These are phyloP conservation scores for Benthosema pterotum DNA, from an alignment of 2,797 vertebrate genomes.

Conservation along the genomic window DNA sequence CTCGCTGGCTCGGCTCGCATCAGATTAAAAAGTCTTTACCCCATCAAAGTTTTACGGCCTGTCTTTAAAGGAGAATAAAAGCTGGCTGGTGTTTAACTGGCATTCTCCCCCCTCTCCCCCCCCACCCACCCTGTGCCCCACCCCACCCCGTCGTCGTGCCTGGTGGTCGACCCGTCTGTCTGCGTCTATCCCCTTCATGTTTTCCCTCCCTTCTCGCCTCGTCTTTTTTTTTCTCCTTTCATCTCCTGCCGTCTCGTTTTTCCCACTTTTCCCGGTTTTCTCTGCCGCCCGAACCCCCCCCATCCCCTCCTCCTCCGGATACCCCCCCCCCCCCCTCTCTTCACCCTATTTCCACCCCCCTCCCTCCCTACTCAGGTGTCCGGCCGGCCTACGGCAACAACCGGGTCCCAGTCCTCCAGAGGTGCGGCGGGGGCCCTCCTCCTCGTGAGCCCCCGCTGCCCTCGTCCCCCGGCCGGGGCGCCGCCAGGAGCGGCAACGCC, in stretches of 20 bases:
- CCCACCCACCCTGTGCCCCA: conserved; percentile 26
- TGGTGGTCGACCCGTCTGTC: conserved; percentile 31
- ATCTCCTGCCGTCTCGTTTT: conserved; percentile 27
- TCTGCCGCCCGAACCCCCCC: no score
- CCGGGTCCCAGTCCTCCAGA: conserved; percentile 78
- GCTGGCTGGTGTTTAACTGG: conserved; percentile 74
- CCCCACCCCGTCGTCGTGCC: neutral
- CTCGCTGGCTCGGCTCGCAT: conserved; percentile 66
- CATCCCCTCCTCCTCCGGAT: no score
- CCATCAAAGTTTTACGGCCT: conserved; percentile 79
- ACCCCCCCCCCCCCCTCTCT: neutral
- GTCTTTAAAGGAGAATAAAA: conserved; percentile 79
- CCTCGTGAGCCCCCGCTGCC: conserved; percentile 57
- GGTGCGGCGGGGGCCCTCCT: conserved; percentile 64
- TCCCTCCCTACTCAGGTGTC: conserved; percentile 57
- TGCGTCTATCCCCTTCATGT: conserved; percentile 7
- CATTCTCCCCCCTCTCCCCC: conserved; percentile 48
- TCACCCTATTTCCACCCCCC: neutral
- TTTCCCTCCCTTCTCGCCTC: conserved; percentile 8
- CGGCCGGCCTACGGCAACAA: conserved; percentile 65
- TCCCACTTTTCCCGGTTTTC: neutral
- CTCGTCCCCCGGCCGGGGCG: conserved; percentile 43
- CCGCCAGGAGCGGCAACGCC: conserved; percentile 6
- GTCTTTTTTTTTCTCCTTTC: conserved; percentile 15
- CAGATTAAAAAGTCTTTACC: conserved; percentile 79